Conservation (phyloP, 1,140 invertebrate genomes). For the Cataglyphis hispanica region DNA sequence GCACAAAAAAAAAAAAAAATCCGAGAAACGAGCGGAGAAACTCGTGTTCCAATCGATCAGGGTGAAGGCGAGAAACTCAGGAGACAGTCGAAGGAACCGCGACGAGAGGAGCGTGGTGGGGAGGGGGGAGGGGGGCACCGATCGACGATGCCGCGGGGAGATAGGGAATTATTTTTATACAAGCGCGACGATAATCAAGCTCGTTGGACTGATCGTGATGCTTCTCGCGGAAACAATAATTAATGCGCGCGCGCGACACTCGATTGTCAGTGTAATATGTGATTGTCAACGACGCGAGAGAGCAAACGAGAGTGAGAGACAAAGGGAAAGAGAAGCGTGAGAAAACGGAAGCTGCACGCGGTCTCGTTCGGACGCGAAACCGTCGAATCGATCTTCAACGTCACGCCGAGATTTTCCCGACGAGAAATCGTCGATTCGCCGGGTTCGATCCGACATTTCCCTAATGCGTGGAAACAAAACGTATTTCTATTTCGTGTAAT, state of each 20-base stretch:
- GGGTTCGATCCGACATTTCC: constrained; percentile 61
- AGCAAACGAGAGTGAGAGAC: constrained; percentile 48
- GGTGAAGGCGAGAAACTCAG: constrained; percentile 33
- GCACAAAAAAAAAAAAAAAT: constrained; percentile 47
- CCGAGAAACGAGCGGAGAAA: constrained; percentile 25
- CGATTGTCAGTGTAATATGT: constrained; percentile 51
- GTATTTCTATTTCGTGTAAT: constrained; percentile 79
- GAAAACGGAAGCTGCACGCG: not conserved
- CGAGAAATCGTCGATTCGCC: constrained; percentile 49
- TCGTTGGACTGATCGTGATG: constrained; percentile 71
- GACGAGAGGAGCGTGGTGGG: too few relatives aligned
- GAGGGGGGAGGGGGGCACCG: too few relatives aligned
- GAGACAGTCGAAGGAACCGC: constrained; percentile 31
- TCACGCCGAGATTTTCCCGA: not conserved
- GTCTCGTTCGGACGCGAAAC: constrained; percentile 12
- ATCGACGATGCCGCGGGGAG: constrained; percentile 59
- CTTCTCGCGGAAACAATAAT: constrained; percentile 58
- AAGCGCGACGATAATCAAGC: constrained; percentile 81
- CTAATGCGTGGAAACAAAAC: constrained; percentile 61
- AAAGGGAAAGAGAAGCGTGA: constrained; percentile 44
- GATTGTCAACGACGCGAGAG: constrained; percentile 43
- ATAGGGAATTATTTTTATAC: constrained; percentile 84
- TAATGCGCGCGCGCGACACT: constrained; percentile 35
- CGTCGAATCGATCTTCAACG: constrained; percentile 16
- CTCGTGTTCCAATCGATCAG: constrained; percentile 47